These are phyloP conservation scores for Oreochromis mossambicus DNA, from an alignment of 2,797 vertebrate species.

Conservation along the genomic window DNA sequence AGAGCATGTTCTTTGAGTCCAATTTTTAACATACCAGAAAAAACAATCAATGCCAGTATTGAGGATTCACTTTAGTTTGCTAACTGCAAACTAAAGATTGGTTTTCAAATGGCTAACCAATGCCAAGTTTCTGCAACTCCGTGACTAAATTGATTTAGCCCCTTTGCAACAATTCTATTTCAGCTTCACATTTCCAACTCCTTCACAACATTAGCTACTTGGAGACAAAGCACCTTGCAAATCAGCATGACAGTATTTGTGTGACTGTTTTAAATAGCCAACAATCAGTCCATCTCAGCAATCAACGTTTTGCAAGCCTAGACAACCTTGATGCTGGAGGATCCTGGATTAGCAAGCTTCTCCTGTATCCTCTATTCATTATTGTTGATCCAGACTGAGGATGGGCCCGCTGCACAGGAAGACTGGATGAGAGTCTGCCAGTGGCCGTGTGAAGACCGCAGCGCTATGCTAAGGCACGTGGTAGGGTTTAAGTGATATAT, in stretches of 20 bases:
- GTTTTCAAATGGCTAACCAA: background rate
- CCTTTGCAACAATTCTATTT: background rate
- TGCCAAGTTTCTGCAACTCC: background rate
- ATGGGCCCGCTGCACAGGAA: background rate
- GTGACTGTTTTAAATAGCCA: constrained; percentile 25
- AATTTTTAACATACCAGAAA: background rate
- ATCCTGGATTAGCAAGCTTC: constrained; percentile 55
- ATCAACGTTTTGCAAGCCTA: constrained; percentile 24
- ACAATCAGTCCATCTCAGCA: background rate
- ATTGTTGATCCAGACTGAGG: constrained; percentile 38
- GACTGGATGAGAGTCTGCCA: constrained; percentile 23
- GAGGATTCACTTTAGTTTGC: background rate
- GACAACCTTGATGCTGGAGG: background rate
- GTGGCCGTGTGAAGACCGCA: constrained; percentile 32
- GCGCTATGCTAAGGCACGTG: constrained; percentile 65
- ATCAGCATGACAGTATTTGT: background rate
- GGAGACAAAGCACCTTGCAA: background rate
- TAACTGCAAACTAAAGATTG: background rate
- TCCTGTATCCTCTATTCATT: constrained; percentile 64
- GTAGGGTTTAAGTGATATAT: constrained; percentile 74
- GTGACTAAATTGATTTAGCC: background rate
- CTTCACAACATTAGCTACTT: background rate
- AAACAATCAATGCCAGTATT: background rate
- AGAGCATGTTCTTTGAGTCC: background rate
- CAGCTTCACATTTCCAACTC: background rate